A percentile compares a stretch with the other conserved stretches of the same genome.
Conservation (phyloP, 2,113 vertebrate genomes). For the Zingel zingel region DNA sequence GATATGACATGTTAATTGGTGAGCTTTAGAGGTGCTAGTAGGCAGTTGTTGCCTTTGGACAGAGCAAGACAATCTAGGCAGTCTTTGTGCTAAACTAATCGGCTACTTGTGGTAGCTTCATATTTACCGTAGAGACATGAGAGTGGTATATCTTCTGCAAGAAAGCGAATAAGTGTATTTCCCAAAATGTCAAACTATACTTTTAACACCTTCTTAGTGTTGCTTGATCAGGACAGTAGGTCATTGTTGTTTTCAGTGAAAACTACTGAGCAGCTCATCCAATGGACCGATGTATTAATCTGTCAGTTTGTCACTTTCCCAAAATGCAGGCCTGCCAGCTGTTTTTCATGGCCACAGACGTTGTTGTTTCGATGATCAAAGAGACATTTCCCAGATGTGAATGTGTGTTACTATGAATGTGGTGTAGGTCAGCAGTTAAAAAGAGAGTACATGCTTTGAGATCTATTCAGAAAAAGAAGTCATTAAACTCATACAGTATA, state of each 20-base stretch:
- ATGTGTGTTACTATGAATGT: conserved; percentile 38
- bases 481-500: conserved; percentile 20
- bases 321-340: conserved; percentile 9
- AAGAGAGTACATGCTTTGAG: neutral
- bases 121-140: neutral
- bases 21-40: neutral
- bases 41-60: neutral
- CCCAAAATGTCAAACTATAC: neutral
- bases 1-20: neutral
- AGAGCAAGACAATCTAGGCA: neutral
- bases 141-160: conserved; percentile 6
- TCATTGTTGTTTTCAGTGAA: neutral
- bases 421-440: conserved; percentile 10
- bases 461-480: conserved; percentile 18
- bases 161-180: neutral
- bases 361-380: conserved; percentile 26
- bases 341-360: neutral
- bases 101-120: neutral
- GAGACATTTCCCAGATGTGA: conserved; percentile 46
- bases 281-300: neutral
- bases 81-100: neutral
- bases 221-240: neutral
- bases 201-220: neutral
- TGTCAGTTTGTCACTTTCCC: neutral
- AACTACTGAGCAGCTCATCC: neutral